These are phyloP conservation scores for Macrotis lagotis DNA, from an alignment of 2,113 vertebrate genomes.

Conservation along the genomic window DNA sequence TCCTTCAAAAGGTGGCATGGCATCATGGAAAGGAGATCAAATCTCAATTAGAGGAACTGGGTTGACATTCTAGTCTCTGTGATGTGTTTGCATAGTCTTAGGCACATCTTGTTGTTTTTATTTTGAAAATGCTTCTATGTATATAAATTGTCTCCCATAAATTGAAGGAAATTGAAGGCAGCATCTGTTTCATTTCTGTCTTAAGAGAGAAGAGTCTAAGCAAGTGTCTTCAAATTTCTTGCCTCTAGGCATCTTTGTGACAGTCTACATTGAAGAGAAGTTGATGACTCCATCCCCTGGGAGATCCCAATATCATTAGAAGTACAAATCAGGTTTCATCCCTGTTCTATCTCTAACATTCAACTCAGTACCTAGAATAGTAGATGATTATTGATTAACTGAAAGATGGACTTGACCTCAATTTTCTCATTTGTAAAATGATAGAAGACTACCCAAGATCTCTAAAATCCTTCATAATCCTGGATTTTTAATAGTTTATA, in stretches of 20 bases:
- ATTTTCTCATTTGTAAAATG: neutral
- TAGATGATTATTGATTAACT: neutral
- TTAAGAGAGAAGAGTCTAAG: neutral
- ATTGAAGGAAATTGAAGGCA: neutral
- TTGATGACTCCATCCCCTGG: neutral
- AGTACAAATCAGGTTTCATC: neutral
- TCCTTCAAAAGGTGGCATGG: neutral
- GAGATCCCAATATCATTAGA: neutral
- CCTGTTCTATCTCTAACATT: neutral
- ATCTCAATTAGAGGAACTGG: neutral
- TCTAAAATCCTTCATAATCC: neutral
- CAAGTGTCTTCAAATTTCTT: neutral
- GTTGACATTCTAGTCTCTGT: neutral
- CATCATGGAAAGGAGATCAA: neutral
- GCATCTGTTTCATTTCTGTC: neutral
- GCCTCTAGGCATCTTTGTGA: neutral
- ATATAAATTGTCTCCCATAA: neutral
- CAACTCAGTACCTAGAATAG: neutral
- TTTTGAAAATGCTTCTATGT: neutral
- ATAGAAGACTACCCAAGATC: neutral
- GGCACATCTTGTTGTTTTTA: neutral
- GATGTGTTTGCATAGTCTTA: neutral
- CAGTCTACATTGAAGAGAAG: neutral
- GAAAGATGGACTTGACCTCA: neutral
- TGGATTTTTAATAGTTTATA: neutral